A percentile compares a stretch with the other conserved stretches of the same genome.
phyloP scores from a whole-genome alignment of 23 tunicate genomes.

The Halocynthia roretzi region DNA sequence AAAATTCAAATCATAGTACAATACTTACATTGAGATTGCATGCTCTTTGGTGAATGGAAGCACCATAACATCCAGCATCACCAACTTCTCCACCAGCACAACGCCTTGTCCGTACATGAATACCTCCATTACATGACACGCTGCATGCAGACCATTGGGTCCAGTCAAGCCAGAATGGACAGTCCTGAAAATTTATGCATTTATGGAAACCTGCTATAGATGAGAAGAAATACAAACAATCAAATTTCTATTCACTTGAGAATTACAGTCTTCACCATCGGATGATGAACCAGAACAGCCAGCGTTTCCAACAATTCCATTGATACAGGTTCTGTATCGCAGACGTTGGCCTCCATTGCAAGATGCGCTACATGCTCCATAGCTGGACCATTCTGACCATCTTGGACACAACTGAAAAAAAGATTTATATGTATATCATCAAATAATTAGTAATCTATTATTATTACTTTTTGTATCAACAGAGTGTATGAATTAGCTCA shows the following conservation, averaged over 20 bases:
- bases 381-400: constrained; percentile 76
- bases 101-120: constrained; percentile 14
- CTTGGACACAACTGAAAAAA: constrained; percentile 48
- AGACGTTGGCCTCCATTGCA: constrained; percentile 66
- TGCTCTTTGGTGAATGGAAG: constrained; percentile 21
- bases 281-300: constrained; percentile 52
- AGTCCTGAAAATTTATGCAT: not conserved
- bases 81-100: constrained; percentile 50
- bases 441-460: not conserved
- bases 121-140: constrained; percentile 51
- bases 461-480: not conserved
- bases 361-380: constrained; percentile 43
- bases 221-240: not conserved
- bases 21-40: constrained; percentile 20
- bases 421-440: not conserved
- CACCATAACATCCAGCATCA: constrained; percentile 37
- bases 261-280: constrained; percentile 35
- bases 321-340: constrained; percentile 50
- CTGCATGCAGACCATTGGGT: constrained; percentile 8
- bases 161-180: constrained; percentile 33
- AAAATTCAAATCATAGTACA: not conserved
- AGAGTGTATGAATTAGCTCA: not conserved
- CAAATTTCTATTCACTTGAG: not conserved
- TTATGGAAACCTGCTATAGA: not conserved
- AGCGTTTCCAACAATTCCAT: constrained; percentile 49